Conservation (phyloP, 2,113 vertebrate genomes). For the Upupa epops region DNA sequence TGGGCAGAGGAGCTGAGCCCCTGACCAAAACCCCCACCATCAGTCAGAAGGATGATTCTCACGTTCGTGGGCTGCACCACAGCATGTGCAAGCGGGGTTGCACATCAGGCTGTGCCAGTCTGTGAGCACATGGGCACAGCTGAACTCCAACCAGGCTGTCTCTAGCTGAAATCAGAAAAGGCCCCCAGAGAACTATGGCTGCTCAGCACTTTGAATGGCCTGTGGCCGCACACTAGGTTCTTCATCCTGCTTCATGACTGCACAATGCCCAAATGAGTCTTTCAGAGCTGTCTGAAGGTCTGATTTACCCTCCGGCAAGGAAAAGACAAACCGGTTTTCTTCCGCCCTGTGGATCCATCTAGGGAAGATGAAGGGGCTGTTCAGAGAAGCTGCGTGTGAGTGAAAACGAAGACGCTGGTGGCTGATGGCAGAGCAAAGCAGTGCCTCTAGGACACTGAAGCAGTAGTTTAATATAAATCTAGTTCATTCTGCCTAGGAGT, state of each 20-base stretch:
- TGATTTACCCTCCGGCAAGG: conserved; percentile 45
- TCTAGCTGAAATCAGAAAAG: neutral
- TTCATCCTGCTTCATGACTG: neutral
- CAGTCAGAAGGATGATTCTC: neutral
- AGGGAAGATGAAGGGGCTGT: neutral
- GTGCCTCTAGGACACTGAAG: neutral
- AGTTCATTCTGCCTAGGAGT: neutral
- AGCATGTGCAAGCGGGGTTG: neutral
- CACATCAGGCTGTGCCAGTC: neutral
- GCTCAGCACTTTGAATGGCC: conserved; percentile 14
- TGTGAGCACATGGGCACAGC: neutral
- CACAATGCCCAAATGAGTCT: conserved; percentile 24
- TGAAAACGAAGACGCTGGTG: neutral
- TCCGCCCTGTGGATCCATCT: neutral
- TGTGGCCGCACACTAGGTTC: neutral
- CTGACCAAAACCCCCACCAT: accelerated
- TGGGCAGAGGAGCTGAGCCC: neutral
- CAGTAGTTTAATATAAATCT: neutral
- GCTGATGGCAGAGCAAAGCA: neutral
- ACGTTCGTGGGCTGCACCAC: neutral
- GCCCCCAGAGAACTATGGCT: neutral
- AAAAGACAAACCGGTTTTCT: neutral
- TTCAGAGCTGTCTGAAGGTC: conserved; percentile 55
- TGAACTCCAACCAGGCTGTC: neutral
- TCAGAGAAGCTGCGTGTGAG: neutral